Conservation (phyloP, 2,888 invertebrate genomes). For the Polymixis lichenea region DNA sequence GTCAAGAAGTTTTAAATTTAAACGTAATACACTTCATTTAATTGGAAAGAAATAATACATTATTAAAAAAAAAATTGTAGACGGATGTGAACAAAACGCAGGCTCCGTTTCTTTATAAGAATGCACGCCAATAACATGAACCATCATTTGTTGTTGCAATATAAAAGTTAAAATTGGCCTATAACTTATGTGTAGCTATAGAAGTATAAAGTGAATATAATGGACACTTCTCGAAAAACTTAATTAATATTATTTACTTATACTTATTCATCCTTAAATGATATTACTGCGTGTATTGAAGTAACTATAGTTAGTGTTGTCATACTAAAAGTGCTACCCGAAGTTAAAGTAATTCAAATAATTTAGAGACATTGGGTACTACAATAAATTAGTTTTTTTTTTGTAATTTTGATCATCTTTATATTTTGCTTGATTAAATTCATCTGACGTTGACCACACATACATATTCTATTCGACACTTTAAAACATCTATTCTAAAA, state of each 20-base stretch:
- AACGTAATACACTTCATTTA: background rate
- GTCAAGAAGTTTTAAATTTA: background rate
- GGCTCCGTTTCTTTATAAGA: constrained; percentile 9
- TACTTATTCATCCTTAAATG: background rate
- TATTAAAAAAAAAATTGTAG: background rate
- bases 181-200: fast-evolving
- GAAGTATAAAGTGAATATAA: too few species aligned
- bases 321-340: background rate
- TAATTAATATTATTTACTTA: background rate
- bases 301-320: constrained; percentile 3
- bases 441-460: background rate
- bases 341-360: background rate
- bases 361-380: background rate
- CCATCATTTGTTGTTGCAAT: background rate
- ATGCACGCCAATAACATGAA: background rate
- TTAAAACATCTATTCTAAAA: background rate
- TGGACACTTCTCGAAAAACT: background rate
- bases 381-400: background rate
- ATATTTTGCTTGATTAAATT: background rate
- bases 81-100: constrained; percentile 44
- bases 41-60: background rate
- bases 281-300: constrained; percentile 14
- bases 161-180: background rate
- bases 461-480: background rate
- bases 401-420: background rate